Base-by-base conservation (phyloP, 2,113 vertebrate species). In the Trematocara macrostoma region DNA sequence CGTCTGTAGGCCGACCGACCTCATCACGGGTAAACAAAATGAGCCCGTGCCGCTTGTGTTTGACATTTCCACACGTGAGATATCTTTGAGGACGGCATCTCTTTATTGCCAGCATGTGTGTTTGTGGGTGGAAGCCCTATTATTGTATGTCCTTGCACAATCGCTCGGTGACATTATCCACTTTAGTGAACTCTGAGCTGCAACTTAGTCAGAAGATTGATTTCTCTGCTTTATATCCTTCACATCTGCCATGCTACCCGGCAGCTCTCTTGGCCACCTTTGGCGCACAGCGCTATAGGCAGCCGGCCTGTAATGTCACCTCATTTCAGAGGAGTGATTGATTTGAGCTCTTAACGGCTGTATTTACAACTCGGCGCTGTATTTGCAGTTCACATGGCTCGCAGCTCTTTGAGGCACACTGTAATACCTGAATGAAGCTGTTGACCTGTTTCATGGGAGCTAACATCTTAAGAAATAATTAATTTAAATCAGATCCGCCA, bases 371-470 rank as follows among this genome's bases (percentile, higher is more conserved):
- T 9, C 42, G 7, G 84, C 8, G 1, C 47, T 69, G 78, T 93
- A 31, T 92, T 93, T 94, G 89, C 86, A 76, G 81, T 93, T 92
- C 91, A 89, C 90, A 89, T 81, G 87, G 91, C 80, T 91, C 11
- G 1, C 57, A n/a, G 86, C 88, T 84, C 79, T 35, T 67, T 89
- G 74, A 79, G 86, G 34, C 82, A 29, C 74, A 29, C 56, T 40
- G 34, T 34, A 45, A 55, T 84, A 88, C 80, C 80, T 88, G 83
- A 86, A 78, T 69, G 47, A 59, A 42, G 84, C 81, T 34, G 38
- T n/a, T 78, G 71, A 89, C 42, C 15, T 86, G 57, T 76, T 79
- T 61, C 85, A 42, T 71, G 71, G 45, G 45, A 34, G 16, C 71
- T 51, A 31, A 51, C 16, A 7, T 76, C 71, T 31, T 18, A 51